Percentiles rank a stretch among this genome's conserved stretches.
Evolutionary conservation across 2,113 vertebrate species (phyloP).

Genomic region (Cricetomys ansorgei): DNA sequence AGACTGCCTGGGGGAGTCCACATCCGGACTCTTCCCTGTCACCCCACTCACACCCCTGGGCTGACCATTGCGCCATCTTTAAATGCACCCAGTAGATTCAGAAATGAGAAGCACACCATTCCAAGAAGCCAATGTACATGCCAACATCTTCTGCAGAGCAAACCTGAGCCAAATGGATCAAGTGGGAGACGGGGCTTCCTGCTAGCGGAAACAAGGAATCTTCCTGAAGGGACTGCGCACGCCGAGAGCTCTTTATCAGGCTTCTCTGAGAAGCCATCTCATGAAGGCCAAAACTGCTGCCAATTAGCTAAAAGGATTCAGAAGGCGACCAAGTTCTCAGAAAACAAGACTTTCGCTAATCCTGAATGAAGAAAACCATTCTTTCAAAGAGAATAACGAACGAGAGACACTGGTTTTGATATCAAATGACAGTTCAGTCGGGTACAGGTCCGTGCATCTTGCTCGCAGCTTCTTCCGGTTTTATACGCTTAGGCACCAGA

Average conservation of each 20-base stretch:
- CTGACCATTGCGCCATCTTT: rapidly evolving
- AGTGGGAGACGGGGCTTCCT: not conserved
- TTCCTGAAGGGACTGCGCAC: rapidly evolving
- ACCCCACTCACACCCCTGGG: rapidly evolving
- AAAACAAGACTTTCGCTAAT: not conserved
- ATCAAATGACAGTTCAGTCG: rapidly evolving
- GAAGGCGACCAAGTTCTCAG: not conserved
- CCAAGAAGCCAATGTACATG: rapidly evolving
- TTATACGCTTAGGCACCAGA: not conserved
- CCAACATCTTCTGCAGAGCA: not conserved
- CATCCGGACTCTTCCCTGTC: rapidly evolving
- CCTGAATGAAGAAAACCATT: not conserved
- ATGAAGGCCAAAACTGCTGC: not conserved
- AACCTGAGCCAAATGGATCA: no score
- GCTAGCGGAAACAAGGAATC: not conserved
- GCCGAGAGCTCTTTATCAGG: not conserved
- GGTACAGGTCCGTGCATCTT: not conserved
- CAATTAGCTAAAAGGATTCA: no score
- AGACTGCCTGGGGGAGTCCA: rapidly evolving
- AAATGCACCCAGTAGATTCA: not conserved
- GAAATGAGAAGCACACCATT: not conserved
- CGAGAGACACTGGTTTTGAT: rapidly evolving
- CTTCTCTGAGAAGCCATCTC: not conserved
- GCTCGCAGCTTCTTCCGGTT: not conserved
- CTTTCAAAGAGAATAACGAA: not conserved